Percentiles rank a stretch among this genome's conserved stretches.
phyloP scores from a whole-genome alignment of 2,888 invertebrate genomes.

The Subacronicta megacephala region DNA sequence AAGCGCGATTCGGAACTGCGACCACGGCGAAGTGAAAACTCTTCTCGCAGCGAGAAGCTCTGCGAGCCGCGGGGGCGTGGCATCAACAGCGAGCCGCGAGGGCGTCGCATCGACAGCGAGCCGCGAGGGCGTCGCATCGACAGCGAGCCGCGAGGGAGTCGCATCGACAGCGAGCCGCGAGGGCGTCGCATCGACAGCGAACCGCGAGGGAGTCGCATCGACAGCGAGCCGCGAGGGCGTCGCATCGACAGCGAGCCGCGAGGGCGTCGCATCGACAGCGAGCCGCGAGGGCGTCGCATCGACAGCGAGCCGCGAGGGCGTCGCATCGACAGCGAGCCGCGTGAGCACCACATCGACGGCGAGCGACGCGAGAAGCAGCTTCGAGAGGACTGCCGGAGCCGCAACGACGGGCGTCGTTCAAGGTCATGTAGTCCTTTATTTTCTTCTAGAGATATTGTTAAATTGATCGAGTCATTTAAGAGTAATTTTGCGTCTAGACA shows the following conservation, averaged over 20 bases:
- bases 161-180: too few species aligned
- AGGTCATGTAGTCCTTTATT: neutral
- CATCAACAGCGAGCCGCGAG: too few species aligned
- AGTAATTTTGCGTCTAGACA: too few species aligned
- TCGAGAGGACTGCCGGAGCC: neutral
- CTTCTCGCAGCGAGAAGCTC: neutral
- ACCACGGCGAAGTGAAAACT: neutral
- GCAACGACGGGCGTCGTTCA: slow-evolving; percentile 1
- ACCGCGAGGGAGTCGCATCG: too few species aligned
- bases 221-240: too few species aligned
- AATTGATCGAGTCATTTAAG: neutral
- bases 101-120: too few species aligned
- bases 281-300: neutral
- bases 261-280: too few species aligned
- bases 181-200: too few species aligned
- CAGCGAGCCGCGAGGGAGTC: too few species aligned
- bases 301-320: neutral
- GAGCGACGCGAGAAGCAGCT: neutral
- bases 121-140: too few species aligned
- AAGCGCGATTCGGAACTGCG: neutral
- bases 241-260: too few species aligned
- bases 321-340: neutral
- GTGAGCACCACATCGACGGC: neutral
- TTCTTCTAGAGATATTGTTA: neutral
- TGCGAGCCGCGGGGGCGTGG: too few species aligned